These are phyloP conservation scores for Asobara japonica DNA, from an alignment of 1,140 invertebrate genomes.

Conservation along the genomic window DNA sequence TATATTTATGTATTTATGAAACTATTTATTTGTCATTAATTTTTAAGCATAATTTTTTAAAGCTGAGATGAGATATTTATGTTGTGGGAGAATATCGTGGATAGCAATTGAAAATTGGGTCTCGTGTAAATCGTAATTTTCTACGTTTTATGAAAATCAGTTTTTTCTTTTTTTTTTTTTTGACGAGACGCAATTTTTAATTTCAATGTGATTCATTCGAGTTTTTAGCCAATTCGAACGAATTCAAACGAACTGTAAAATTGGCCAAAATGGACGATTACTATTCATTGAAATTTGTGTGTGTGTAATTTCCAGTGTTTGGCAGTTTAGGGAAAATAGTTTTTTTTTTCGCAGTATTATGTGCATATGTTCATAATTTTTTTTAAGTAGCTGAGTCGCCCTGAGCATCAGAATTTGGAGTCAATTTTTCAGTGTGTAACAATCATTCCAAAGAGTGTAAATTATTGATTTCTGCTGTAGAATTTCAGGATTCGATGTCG, in stretches of 20 bases:
- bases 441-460: too few species aligned
- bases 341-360: conserved; percentile 61
- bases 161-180: not conserved
- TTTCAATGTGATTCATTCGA: not conserved
- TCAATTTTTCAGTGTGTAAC: too few species aligned
- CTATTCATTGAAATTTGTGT: not conserved
- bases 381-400: too few species aligned
- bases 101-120: not conserved
- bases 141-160: conserved; percentile 52
- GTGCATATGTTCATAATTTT: conserved; percentile 54
- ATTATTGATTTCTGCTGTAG: too few species aligned
- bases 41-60: conserved; percentile 6
- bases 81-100: not conserved
- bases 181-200: conserved; percentile 1
- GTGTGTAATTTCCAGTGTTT: not conserved
- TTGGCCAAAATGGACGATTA: conserved; percentile 1
- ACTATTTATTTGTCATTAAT: not conserved
- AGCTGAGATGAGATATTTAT: not conserved
- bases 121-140: conserved; percentile 37
- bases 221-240: conserved; percentile 10
- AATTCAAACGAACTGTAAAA: not conserved
- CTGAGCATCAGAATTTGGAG: too few species aligned
- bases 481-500: too few species aligned
- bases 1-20: not conserved
- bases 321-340: not conserved